These are phyloP conservation scores for Pararge aegeria DNA, from an alignment of 1,140 invertebrate genomes.

Conservation along the genomic window DNA sequence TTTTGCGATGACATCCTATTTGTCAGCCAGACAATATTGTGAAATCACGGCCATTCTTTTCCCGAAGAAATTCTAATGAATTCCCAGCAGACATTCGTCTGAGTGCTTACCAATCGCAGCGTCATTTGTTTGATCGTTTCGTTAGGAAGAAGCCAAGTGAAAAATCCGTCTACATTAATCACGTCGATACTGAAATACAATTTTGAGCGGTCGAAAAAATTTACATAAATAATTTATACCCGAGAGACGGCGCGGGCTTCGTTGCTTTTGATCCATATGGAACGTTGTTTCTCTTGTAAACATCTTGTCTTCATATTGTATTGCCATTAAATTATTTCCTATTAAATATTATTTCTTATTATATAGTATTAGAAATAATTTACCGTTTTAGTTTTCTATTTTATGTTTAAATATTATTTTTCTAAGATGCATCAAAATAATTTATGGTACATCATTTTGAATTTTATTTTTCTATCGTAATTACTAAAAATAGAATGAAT, in stretches of 20 bases:
- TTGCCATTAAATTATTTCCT: neutral
- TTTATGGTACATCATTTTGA: no score
- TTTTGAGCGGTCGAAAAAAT: slow-evolving; percentile 72
- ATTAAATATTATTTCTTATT: no score
- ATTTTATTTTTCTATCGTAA: no score
- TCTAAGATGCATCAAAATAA: no score
- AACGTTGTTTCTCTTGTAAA: slow-evolving; percentile 9
- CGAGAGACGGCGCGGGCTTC: slow-evolving; percentile 44
- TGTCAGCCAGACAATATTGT: slow-evolving; percentile 48
- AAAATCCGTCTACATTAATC: slow-evolving; percentile 76
- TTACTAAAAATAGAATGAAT: no score
- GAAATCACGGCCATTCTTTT: slow-evolving; percentile 52
- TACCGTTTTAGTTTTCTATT: no score
- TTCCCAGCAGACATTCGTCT: slow-evolving; percentile 60
- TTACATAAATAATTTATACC: slow-evolving; percentile 78
- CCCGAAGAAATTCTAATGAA: slow-evolving; percentile 62
- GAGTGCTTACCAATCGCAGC: slow-evolving; percentile 65
- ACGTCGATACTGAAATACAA: slow-evolving; percentile 73
- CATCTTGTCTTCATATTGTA: neutral
- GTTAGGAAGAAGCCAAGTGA: slow-evolving; percentile 69
- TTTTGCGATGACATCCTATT: slow-evolving; percentile 41
- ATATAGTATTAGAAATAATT: no score
- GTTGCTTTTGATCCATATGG: slow-evolving; percentile 50
- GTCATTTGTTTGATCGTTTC: slow-evolving; percentile 73
- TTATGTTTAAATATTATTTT: no score